Evolutionary conservation across 2,797 vertebrate species (phyloP).

Genomic region (Lateolabrax maculatus): DNA sequence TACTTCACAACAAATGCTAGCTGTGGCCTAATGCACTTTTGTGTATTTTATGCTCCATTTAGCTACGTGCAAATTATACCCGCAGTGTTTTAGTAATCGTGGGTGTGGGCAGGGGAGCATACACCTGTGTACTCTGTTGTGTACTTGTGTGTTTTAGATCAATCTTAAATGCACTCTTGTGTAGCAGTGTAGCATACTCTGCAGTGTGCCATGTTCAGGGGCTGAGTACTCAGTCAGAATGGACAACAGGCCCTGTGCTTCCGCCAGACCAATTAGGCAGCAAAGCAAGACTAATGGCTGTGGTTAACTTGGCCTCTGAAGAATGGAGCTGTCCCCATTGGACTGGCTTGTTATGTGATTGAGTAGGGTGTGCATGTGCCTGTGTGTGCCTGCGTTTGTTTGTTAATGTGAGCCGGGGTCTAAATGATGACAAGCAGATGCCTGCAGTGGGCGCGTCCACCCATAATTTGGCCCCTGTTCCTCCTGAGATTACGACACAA

Average conservation of each 20-base stretch:
- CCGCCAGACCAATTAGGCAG: conserved; percentile 82
- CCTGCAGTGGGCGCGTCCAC: conserved; percentile 59
- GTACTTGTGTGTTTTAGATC: conserved; percentile 44
- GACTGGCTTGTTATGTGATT: conserved; percentile 75
- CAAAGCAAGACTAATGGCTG: conserved; percentile 84
- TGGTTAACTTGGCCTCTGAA: conserved; percentile 81
- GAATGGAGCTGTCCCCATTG: conserved; percentile 77
- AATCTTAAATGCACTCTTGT: conserved; percentile 47
- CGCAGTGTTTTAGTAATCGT: conserved; percentile 17
- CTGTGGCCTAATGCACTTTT: conserved; percentile 24
- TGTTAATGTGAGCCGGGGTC: conserved; percentile 60
- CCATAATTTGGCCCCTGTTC: conserved; percentile 52
- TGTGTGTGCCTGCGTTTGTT: conserved; percentile 47
- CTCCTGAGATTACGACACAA: conserved; percentile 54
- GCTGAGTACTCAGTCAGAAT: conserved; percentile 80
- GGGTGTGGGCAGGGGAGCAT: conserved; percentile 17
- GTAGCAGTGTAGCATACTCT: conserved; percentile 19
- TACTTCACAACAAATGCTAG: conserved; percentile 8
- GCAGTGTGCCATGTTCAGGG: conserved; percentile 44
- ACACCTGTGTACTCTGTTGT: conserved; percentile 33
- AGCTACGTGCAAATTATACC: conserved; percentile 2
- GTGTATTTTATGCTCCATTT: conserved; percentile 27
- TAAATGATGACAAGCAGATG: conserved; percentile 80
- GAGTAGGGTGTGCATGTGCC: conserved; percentile 63
- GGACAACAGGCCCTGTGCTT: conserved; percentile 73